Base-by-base conservation (phyloP, 2,797 vertebrate species). In the Lacerta agilis region DNA sequence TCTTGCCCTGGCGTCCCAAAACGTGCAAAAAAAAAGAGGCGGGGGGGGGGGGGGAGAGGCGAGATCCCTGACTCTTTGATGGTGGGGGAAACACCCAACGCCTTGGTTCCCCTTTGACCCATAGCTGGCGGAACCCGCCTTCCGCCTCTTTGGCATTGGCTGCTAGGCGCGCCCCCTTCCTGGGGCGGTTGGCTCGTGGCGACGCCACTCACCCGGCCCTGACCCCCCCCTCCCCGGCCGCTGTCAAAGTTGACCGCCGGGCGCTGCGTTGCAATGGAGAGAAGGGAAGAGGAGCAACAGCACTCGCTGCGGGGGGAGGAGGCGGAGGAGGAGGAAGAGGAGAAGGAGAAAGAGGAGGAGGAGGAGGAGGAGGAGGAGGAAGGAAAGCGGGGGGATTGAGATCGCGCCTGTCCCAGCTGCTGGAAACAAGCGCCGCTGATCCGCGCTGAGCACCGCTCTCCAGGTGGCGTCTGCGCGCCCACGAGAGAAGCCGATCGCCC, bases 221-320 rank as follows among this genome's bases (percentile, higher is more conserved):
- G 90, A 10, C 83, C 84, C 58, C 1, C 79, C 43, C 23, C 76
- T 33, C 41, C 82, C 69, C 17, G 20, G 71, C 25, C 45, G 72
- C 90, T 83, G 89, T 86, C 92, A 82, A 86, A 88, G 91, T 79
- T 29, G 87, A 85, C 89, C 88, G 43, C 55, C 90, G 55, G 83
- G 93, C 69, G 89, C 86, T 5, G 91, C 91, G 76, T 90, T 73
- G 93, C 94, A 11, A 92, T 90, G 90, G 93, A 91, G 88, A 79
- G 72, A 38, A 76, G 72, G 88, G 89, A 79, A 69, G 89, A 55
- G 64, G 36, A 45, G 84, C 72, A 18, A 23, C 86, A 27, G 71
- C 83, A 18, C 33, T 33, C 18, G 79, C 49, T 9, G 55, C 83
- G 72, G 33, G 87, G 33, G 86, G 11, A 61, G 71, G 38, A 75